A percentile compares a stretch with the other conserved stretches of the same genome.
Evolutionary conservation across 2,113 vertebrate species (phyloP).

Genomic region (Ailurus styani): DNA sequence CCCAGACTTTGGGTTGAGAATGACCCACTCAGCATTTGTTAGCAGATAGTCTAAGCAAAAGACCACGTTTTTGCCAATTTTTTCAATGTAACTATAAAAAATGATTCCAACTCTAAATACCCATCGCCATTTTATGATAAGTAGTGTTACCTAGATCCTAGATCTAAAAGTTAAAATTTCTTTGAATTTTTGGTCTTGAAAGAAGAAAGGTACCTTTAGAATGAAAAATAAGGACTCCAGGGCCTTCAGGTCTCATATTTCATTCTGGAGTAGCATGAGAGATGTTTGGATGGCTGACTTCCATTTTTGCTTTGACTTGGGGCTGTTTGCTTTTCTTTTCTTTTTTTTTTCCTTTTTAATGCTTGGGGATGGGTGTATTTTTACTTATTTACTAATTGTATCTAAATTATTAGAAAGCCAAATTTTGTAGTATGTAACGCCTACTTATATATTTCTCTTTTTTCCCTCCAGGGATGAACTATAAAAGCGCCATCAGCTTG

Average conservation of each 20-base stretch:
- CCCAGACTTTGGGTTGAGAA: not conserved
- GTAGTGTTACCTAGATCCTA: slow-evolving; percentile 1
- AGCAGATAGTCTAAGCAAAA: slow-evolving; percentile 8
- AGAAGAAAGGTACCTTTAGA: slow-evolving; percentile 27
- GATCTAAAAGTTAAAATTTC: not conserved
- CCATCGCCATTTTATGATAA: slow-evolving; percentile 13
- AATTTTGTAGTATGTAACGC: slow-evolving; percentile 44
- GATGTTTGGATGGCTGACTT: slow-evolving; percentile 49
- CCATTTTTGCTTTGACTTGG: slow-evolving; percentile 49
- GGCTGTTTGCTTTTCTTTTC: slow-evolving; percentile 20
- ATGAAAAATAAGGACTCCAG: slow-evolving; percentile 14
- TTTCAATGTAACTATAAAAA: not conserved
- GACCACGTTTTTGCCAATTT: not conserved
- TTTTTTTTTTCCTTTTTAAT: not conserved
- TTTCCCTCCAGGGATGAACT: slow-evolving; percentile 94
- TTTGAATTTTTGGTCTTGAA: slow-evolving; percentile 16
- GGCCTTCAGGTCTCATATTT: not conserved
- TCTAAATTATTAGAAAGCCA: slow-evolving; percentile 9
- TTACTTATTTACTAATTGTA: slow-evolving; percentile 31
- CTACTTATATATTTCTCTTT: slow-evolving; percentile 51
- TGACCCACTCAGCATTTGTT: not conserved
- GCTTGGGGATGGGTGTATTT: slow-evolving; percentile 43
- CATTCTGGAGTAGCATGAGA: slow-evolving; percentile 44
- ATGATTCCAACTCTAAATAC: slow-evolving; percentile 6
- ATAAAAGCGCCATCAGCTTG: slow-evolving; percentile 87